These are phyloP conservation scores for Dicerorhinus sumatrensis DNA, from an alignment of 2,113 vertebrate species.

Conservation along the genomic window DNA sequence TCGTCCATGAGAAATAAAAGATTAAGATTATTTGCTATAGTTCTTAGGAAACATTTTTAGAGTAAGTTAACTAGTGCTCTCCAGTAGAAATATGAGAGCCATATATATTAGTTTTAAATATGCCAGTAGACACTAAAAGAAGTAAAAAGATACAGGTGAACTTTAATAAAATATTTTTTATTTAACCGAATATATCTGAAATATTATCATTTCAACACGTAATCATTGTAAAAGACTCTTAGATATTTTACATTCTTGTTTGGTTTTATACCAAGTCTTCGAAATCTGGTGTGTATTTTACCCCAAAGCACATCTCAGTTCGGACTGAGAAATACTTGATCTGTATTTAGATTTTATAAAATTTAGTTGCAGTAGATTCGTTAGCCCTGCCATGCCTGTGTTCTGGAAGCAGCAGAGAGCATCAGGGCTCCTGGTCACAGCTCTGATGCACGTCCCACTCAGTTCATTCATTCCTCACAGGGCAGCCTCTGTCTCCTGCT, in stretches of 20 bases:
- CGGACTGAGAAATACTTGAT: neutral
- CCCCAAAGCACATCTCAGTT: neutral
- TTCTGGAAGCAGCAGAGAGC: neutral
- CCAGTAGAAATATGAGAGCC: slow-evolving; percentile 6
- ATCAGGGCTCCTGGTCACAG: rapidly evolving
- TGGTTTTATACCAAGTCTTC: neutral
- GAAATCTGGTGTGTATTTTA: neutral
- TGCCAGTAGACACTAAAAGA: neutral
- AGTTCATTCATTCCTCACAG: neutral
- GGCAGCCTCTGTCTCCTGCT: slow-evolving; percentile 12
- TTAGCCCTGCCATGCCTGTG: rapidly evolving
- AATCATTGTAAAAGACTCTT: neutral
- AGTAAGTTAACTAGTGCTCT: neutral
- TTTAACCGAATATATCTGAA: slow-evolving; percentile 29
- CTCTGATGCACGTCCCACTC: rapidly evolving
- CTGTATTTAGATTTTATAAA: slow-evolving; percentile 23
- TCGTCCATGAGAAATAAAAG: slow-evolving; percentile 35
- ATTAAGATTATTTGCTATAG: slow-evolving; percentile 3
- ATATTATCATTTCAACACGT: slow-evolving; percentile 37
- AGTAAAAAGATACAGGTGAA: slow-evolving; percentile 12
- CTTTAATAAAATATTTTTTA: slow-evolving; percentile 47
- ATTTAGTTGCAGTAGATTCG: neutral
- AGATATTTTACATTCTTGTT: slow-evolving; percentile 15
- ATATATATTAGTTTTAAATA: slow-evolving; percentile 46
- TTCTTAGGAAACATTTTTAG: slow-evolving; percentile 27